Percentiles rank a stretch among this genome's conserved stretches.
These are phyloP conservation scores for Athalia rosae DNA, from an alignment of 2,888 invertebrate species.

Conservation along the genomic window DNA sequence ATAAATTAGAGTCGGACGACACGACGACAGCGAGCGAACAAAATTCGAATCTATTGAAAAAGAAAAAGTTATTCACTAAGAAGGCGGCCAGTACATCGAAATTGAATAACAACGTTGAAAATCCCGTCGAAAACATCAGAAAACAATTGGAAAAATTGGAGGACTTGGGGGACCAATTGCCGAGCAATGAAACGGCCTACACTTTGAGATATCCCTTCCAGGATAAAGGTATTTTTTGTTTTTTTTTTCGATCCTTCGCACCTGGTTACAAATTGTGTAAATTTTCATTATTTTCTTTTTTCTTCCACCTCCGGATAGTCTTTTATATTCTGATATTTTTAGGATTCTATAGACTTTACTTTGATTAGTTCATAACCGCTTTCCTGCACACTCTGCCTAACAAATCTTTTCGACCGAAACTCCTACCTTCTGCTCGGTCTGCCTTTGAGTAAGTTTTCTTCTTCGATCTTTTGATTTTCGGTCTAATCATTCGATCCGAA, in stretches of 20 bases:
- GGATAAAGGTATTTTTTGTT: slow-evolving; percentile 77
- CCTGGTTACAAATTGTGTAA: neutral
- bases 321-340: slow-evolving; percentile 45
- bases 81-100: slow-evolving; percentile 71
- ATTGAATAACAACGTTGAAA: slow-evolving; percentile 68
- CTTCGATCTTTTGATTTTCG: neutral
- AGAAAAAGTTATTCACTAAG: slow-evolving; percentile 62
- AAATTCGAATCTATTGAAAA: slow-evolving; percentile 64
- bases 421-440: slow-evolving; percentile 2
- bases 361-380: slow-evolving; percentile 54
- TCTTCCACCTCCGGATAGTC: neutral
- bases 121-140: slow-evolving; percentile 85
- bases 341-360: slow-evolving; percentile 58
- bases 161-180: slow-evolving; percentile 88
- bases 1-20: slow-evolving; percentile 69
- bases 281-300: neutral
- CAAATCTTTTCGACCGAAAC: slow-evolving; percentile 45
- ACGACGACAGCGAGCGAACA: slow-evolving; percentile 71
- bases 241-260: slow-evolving; percentile 9
- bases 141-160: slow-evolving; percentile 88
- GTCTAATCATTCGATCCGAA: no score
- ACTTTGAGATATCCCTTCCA: slow-evolving; percentile 88
- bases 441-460: slow-evolving; percentile 31
- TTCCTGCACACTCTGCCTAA: slow-evolving; percentile 51
- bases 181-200: slow-evolving; percentile 82